phyloP scores from a whole-genome alignment of 53 echinoderm and acorn worm genomes.

The Zoroaster sp. region DNA sequence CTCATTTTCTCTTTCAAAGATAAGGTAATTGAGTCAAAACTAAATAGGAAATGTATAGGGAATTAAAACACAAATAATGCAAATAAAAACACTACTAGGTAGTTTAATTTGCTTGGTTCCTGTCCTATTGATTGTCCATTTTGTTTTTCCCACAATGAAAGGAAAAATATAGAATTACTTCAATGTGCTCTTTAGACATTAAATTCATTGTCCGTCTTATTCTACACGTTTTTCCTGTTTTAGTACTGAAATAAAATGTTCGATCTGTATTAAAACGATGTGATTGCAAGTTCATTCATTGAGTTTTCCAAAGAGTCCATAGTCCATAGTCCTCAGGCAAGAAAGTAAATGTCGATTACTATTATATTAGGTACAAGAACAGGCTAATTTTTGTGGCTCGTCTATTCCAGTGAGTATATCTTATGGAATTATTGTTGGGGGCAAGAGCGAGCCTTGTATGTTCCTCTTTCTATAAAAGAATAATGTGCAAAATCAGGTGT shows the following conservation, averaged over 20 bases:
- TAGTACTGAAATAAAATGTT: background rate
- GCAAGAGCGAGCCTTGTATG: background rate
- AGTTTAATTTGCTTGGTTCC: background rate
- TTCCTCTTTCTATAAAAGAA: background rate
- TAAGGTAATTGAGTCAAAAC: background rate
- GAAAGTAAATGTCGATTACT: background rate
- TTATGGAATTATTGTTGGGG: background rate
- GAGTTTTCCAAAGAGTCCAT: background rate
- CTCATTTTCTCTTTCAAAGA: no score
- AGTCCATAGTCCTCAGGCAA: background rate
- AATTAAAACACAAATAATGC: background rate
- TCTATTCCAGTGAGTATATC: background rate
- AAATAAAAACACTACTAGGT: background rate
- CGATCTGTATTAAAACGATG: background rate
- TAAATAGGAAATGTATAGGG: background rate
- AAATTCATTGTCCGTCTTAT: background rate
- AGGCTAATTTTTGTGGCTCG: background rate
- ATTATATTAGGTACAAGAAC: background rate
- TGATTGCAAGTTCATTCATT: background rate
- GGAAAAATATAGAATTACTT: background rate
- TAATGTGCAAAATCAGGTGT: background rate
- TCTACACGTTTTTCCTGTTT: background rate
- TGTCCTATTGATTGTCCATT: background rate
- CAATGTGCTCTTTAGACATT: background rate
- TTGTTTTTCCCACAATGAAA: background rate